phyloP scores from a whole-genome alignment of 1,140 invertebrate genomes.

The Bombus haemorrhoidalis region DNA sequence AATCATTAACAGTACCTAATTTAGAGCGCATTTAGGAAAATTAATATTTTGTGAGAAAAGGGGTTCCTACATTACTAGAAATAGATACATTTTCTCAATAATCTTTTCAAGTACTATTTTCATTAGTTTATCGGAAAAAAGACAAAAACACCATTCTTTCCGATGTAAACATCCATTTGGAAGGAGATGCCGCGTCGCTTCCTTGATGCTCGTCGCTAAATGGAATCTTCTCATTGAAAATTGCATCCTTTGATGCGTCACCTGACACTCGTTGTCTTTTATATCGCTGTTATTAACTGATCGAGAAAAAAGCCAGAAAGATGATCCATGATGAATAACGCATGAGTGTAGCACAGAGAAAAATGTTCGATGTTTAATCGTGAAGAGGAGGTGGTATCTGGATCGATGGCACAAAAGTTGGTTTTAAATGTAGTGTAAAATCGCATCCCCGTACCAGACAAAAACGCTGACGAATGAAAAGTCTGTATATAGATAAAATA shows the following conservation, averaged over 20 bases:
- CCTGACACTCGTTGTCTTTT: not conserved
- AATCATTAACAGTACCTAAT: not conserved
- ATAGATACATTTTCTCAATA: too few relatives aligned
- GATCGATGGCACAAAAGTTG: slow-evolving; percentile 1
- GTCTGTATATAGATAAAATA: not conserved
- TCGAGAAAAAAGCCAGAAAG: too few relatives aligned
- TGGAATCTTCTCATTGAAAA: not conserved
- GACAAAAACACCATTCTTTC: not conserved
- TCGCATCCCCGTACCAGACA: not conserved
- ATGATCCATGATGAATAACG: not conserved
- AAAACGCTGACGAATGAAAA: not conserved
- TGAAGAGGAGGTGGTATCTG: not conserved
- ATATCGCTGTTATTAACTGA: not conserved
- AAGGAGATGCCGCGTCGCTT: not conserved
- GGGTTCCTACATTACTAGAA: too few relatives aligned
- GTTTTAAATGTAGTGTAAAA: slow-evolving; percentile 13
- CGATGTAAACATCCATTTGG: not conserved
- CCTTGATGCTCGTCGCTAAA: not conserved
- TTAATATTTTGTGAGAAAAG: too few relatives aligned
- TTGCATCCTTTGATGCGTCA: not conserved
- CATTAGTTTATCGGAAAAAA: not conserved
- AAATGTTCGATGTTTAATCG: not conserved
- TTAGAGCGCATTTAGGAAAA: too few relatives aligned
- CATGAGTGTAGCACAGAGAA: not conserved
- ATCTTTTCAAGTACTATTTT: not conserved